phyloP scores from a whole-genome alignment of 1,140 invertebrate species.

The Xylocopa sonorina region DNA sequence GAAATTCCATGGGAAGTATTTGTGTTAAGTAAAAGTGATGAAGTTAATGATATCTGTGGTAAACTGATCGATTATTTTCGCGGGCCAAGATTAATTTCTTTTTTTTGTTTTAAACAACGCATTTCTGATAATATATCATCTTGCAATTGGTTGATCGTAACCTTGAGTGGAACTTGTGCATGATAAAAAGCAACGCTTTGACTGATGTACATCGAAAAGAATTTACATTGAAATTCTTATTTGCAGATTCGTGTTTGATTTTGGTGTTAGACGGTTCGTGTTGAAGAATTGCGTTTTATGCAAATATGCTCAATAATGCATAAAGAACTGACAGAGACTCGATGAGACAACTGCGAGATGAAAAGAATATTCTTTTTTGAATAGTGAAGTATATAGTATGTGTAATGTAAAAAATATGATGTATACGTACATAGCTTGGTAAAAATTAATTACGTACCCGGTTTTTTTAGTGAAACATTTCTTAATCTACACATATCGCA shows the following conservation, averaged over 20 bases:
- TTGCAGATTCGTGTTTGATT: constrained; percentile 19
- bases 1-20: not conserved
- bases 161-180: constrained; percentile 1
- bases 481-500: no score
- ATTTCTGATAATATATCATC: not conserved
- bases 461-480: no score
- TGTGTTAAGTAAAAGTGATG: not conserved
- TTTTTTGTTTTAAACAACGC: not conserved
- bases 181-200: not conserved
- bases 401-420: no score
- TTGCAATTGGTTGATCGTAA: not conserved
- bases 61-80: no score
- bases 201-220: not conserved
- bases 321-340: not conserved
- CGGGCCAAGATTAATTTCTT: no score
- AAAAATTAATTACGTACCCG: no score
- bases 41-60: no score
- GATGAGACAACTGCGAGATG: not conserved
- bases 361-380: not conserved
- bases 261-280: constrained; percentile 10
- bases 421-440: no score
- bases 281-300: constrained; percentile 16
- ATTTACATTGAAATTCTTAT: constrained; percentile 24
- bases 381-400: no score
- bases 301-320: not conserved